These are phyloP conservation scores for Cheilinus undulatus DNA, from an alignment of 2,113 vertebrate species.

Conservation along the genomic window DNA sequence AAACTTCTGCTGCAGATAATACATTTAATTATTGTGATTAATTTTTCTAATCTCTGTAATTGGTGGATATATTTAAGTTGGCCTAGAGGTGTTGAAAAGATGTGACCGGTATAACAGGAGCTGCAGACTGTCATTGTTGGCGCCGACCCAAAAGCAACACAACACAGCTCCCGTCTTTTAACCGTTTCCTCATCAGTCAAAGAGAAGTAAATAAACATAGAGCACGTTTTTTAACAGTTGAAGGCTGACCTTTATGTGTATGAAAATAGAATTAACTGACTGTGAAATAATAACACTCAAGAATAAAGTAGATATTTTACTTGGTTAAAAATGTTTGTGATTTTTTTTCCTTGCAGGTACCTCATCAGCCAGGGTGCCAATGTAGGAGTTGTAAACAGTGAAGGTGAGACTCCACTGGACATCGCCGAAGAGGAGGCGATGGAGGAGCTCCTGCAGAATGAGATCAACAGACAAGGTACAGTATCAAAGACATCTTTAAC, in stretches of 20 bases:
- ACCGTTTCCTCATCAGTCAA: conserved; percentile 26
- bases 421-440: conserved; percentile 98
- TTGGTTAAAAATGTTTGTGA: neutral
- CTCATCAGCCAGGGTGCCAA: conserved; percentile 94
- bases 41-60: neutral
- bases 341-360: conserved; percentile 83
- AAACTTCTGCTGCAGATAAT: neutral
- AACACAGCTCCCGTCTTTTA: neutral
- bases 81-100: neutral
- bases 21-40: neutral
- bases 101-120: conserved; percentile 11
- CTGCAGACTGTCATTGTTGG: neutral
- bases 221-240: neutral
- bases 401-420: conserved; percentile 98
- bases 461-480: conserved; percentile 97
- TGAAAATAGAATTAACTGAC: no score
- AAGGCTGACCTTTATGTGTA: neutral
- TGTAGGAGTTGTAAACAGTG: conserved; percentile 98
- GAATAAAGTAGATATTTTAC: no score
- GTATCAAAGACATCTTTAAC: neutral
- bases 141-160: conserved; percentile 23
- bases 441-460: conserved; percentile 98
- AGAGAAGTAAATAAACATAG: neutral
- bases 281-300: no score
- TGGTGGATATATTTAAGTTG: neutral